Conservation (phyloP, 2,113 vertebrate species). For the Sitta europaea region DNA sequence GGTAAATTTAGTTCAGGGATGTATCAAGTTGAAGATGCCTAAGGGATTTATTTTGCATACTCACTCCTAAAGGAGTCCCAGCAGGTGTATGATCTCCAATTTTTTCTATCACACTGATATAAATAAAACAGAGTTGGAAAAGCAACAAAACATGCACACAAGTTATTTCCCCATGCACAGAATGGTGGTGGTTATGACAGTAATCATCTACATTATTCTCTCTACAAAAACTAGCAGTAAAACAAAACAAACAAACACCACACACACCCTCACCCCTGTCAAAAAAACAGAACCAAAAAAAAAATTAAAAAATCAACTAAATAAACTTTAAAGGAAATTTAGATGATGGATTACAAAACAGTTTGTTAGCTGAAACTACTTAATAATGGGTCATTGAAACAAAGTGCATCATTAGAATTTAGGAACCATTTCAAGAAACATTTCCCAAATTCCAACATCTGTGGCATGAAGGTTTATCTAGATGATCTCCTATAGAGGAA, state of each 20-base stretch:
- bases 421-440: background rate
- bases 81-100: background rate
- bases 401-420: background rate
- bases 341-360: background rate
- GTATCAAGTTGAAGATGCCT: background rate
- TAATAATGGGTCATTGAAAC: background rate
- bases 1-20: background rate
- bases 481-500: background rate
- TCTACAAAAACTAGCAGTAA: background rate
- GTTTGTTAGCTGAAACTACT: background rate
- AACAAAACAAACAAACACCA: background rate
- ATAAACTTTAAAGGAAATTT: background rate
- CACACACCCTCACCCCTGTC: fast-evolving
- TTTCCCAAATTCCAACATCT: background rate
- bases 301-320: background rate
- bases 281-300: background rate
- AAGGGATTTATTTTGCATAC: background rate
- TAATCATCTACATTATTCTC: background rate
- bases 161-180: background rate
- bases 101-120: background rate
- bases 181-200: background rate
- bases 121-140: background rate
- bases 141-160: background rate
- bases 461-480: background rate
- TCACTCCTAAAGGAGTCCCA: background rate